Base-by-base conservation (phyloP, 64 coral and sea anemone species). In the Anthopleura sola region DNA sequence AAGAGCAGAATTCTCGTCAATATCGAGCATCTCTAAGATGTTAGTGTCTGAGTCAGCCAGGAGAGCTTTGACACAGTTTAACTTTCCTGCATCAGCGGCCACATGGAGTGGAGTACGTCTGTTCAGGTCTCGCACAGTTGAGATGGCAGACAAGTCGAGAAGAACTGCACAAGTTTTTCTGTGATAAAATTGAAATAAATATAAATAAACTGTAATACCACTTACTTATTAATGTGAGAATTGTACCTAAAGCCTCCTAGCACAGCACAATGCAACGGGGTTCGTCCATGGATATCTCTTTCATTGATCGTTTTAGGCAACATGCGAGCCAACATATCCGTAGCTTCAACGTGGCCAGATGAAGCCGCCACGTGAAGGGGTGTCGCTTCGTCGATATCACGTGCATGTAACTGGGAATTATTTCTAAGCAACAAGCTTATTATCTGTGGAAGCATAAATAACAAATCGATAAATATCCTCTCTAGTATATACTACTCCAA, bases 191-290 rank as follows among this genome's bases (percentile, higher is more conserved):
- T 38, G 47, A n/a, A 37, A 37, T 12, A 23, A 75, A 15, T 75
- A 44, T 44, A 44, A 8, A 44, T 0, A 44, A 8, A 44, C 40
- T 44, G 40, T 44, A 44, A 44, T 44, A 2, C 40, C 28, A 75
- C 2, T 75, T 14, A n/a, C 3, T 21, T 2, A 37, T 19, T 3
- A 75, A 17, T 1, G 9, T 8, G 71, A 33, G 10, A 32, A 32
- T 71, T 75, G 24, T 36, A 91, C 89, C n/a, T 71, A 37, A 86
- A 85, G 16, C 76, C 56, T 37, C 85, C 77, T 60, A 34, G 50
- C 26, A 83, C 89, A 26, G 84, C 84, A 54, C 78, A 69, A 55
- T 91, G 89, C 49, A 91, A 75, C 56, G 89, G 48, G 8, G 89
- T 54, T 26, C 60, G 24, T 86, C 83, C 89, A 17, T 17, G 3